Evolutionary conservation across 1,140 invertebrate species (phyloP).

Genomic region (Phenacoccus solenopsis): DNA sequence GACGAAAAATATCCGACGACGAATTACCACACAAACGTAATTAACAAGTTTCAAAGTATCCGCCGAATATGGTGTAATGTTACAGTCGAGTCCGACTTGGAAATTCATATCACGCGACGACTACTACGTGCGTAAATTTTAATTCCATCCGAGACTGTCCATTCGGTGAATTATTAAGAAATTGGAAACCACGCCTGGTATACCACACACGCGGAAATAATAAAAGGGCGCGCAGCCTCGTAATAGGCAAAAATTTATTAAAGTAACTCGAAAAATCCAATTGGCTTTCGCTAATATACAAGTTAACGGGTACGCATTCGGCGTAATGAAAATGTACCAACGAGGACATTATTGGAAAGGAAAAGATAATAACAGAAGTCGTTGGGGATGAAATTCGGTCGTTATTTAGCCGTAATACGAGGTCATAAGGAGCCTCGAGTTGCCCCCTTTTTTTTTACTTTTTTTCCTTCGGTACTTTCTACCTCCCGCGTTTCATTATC

Average conservation of each 20-base stretch:
- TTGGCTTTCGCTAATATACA: slow-evolving; percentile 10
- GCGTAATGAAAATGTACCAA: slow-evolving; percentile 10
- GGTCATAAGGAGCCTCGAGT: slow-evolving; percentile 3
- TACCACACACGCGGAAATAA: neutral
- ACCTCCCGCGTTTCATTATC: neutral
- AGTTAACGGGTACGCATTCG: slow-evolving; percentile 8
- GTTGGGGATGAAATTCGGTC: slow-evolving; percentile 4
- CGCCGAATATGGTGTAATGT: no score
- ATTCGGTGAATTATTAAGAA: neutral
- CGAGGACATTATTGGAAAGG: slow-evolving; percentile 16
- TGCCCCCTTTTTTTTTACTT: neutral
- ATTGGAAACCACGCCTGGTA: neutral
- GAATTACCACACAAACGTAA: no score
- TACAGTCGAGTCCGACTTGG: no score
- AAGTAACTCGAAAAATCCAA: slow-evolving; percentile 7
- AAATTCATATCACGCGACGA: neutral
- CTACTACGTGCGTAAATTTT: neutral
- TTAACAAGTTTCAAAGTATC: no score
- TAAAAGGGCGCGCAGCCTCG: no score
- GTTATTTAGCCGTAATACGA: slow-evolving; percentile 13
- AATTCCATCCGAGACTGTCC: neutral
- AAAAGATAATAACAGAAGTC: slow-evolving; percentile 13
- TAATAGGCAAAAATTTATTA: slow-evolving; percentile 17
- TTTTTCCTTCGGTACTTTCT: neutral
- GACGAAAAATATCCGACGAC: no score